Percentiles rank a stretch among this genome's conserved stretches.
Conservation (phyloP, 2,113 vertebrate species). For the Pyrgilauda ruficollis region DNA sequence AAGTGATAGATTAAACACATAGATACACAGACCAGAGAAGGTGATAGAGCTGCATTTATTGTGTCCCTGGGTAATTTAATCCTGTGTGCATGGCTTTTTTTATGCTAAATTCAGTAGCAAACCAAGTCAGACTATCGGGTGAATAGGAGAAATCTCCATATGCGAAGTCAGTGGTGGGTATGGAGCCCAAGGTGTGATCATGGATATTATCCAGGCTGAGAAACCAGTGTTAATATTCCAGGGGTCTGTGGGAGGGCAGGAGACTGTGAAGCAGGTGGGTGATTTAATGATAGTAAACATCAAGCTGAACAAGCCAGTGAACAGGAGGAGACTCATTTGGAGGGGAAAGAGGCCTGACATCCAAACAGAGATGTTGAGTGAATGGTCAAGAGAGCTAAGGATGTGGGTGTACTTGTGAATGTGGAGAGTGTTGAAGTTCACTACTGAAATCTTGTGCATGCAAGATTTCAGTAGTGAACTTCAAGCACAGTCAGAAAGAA, state of each 20-base stretch:
- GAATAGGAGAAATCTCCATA: neutral
- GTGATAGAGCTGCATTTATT: neutral
- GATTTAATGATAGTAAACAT: neutral
- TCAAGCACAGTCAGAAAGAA: neutral
- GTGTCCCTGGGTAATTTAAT: neutral
- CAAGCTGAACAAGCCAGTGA: neutral
- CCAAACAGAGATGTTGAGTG: neutral
- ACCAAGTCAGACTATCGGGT: neutral
- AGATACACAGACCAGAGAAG: neutral
- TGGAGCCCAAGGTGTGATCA: neutral
- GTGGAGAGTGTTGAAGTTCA: too few relatives aligned
- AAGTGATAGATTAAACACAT: neutral
- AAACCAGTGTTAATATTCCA: neutral
- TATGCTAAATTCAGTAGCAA: neutral
- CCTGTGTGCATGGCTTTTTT: neutral
- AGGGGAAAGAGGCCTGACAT: neutral
- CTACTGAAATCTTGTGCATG: too few relatives aligned
- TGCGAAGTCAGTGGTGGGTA: neutral
- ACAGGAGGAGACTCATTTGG: neutral
- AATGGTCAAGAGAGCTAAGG: neutral
- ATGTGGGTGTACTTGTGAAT: neutral
- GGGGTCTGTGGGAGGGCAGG: neutral
- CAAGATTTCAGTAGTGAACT: neutral
- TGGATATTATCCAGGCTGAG: neutral
- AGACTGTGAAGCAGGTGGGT: neutral